Base-by-base conservation (phyloP, 2,797 vertebrate species). In the Triplophysa yarkandensis region DNA sequence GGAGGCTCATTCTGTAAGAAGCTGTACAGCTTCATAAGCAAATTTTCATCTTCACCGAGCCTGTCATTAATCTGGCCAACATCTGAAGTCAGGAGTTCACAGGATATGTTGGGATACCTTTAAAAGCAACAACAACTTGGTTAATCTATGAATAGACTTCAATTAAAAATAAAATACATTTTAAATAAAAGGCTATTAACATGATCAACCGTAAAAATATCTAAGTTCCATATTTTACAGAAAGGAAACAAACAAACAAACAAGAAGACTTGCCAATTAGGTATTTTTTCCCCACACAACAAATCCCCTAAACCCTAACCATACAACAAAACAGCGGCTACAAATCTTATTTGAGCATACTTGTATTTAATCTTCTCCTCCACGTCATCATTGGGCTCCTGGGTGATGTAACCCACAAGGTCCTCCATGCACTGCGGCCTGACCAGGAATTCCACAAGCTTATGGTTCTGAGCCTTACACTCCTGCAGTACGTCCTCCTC, bases 291-390 rank as follows among this genome's bases (percentile, higher is more conserved):
- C 8, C 7, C 32, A 9, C 32, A 34, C 32, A 7, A 34, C 8
- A 34, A 34, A 34, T 9, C 32, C 10, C 32, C 32, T 7, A 34
- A 34, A 9, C 32, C 32, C 32, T 34, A 9, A 9, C 7, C 7
- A 9, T 6, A 34, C 1, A 10, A 9, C 10, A 7, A 1, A 21
- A 16, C 19, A 6, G 30, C 19, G n/a, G 28, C 16, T 23, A 23
- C n/a, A 23, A 63, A 41, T 0, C 6, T 11, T 1, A 32, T 4
- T 0, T 4, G 62, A 16, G 21, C 95, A 92, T 93, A 98, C 97
- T 99, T 99, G 91, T 98, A 99, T 93, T 95, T 94, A 77, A 98
- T 94, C 81, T 98, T 98, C 83, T 99, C 97, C 86, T 99, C 97
- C 87, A 98, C 94, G 85, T 98, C 95, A 84, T 94, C 90, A 77